phyloP scores from a whole-genome alignment of 2,113 vertebrate species.

The Taurulus bubalis region DNA sequence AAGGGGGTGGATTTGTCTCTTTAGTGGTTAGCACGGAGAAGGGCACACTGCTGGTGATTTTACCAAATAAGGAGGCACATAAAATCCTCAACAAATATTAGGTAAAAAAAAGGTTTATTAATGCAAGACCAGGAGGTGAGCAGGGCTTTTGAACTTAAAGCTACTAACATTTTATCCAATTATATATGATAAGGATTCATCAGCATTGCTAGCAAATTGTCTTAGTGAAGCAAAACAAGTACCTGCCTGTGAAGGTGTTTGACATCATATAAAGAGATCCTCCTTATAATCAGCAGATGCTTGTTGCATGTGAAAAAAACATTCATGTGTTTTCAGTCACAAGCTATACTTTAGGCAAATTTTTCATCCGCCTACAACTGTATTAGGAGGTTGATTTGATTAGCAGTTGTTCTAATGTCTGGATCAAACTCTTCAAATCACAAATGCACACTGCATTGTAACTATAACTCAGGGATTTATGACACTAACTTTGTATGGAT shows the following conservation, averaged over 20 bases:
- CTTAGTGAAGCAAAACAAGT: neutral
- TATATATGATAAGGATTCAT: neutral
- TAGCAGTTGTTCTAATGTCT: neutral
- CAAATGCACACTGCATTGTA: neutral
- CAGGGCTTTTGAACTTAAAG: neutral
- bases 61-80: neutral
- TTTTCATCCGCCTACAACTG: neutral
- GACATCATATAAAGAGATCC: neutral
- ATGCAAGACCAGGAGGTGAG: neutral
- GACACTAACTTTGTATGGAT: neutral
- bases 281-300: neutral
- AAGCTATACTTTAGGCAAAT: neutral
- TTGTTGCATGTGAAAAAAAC: neutral
- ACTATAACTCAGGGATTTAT: neutral
- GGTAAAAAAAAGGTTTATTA: neutral
- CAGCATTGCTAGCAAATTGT: neutral
- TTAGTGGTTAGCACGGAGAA: neutral
- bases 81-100: neutral
- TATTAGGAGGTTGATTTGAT: neutral
- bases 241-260: neutral
- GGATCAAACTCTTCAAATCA: neutral
- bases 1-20: neutral
- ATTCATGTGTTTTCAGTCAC: constrained; percentile 7
- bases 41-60: neutral
- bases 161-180: neutral